Conservation (phyloP, 2,888 invertebrate species). For the Argynnis bischoffii region DNA sequence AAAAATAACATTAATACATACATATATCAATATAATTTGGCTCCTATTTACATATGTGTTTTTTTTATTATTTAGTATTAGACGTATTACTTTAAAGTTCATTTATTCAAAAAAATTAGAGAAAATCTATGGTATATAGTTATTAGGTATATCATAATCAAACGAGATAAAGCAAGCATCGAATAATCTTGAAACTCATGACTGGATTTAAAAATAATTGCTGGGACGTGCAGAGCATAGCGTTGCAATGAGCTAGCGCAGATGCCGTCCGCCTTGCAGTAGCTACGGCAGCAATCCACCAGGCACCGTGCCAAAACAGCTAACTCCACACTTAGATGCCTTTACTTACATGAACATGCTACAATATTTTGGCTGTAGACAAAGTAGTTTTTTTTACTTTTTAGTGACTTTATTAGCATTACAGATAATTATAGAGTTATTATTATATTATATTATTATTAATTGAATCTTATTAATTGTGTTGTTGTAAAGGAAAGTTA, state of each 20-base stretch:
- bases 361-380: conserved; percentile 39
- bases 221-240: conserved; percentile 21
- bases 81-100: no score
- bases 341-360: conserved; percentile 45
- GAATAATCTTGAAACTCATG: conserved; percentile 9
- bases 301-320: conserved; percentile 69
- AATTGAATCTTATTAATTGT: no score
- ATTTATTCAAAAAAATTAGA: no score
- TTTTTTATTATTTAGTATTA: no score
- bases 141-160: background rate
- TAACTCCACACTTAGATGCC: conserved; percentile 45
- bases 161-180: background rate
- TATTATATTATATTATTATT: no score
- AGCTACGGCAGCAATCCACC: conserved; percentile 48
- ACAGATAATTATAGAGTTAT: no score
- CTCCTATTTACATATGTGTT: no score
- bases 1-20: no score
- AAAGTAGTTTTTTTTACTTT: conserved; percentile 26
- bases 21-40: no score
- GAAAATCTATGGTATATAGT: no score
- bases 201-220: conserved; percentile 16
- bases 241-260: conserved; percentile 25
- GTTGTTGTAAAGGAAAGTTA: no score
- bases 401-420: background rate
- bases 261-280: conserved; percentile 31